Evolutionary conservation across 2,888 invertebrate genomes (phyloP).

Genomic region (Acanthosepion lycidas): DNA sequence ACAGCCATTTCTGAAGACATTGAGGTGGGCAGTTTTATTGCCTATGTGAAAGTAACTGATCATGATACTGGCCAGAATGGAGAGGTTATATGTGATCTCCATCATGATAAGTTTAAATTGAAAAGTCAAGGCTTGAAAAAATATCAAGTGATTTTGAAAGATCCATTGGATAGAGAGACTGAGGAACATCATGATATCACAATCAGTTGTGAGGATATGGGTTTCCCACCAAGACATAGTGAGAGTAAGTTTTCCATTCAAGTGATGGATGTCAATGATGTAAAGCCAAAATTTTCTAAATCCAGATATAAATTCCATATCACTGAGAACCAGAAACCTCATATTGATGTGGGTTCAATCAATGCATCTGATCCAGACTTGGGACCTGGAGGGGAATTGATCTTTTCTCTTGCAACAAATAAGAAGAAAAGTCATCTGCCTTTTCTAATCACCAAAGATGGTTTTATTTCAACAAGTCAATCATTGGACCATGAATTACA

Average conservation of each 20-base stretch:
- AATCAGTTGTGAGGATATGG: conserved; percentile 33
- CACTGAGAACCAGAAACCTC: neutral
- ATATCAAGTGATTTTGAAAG: conserved; percentile 21
- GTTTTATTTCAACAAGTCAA: neutral
- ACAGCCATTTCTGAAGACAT: neutral
- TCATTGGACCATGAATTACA: conserved; percentile 33
- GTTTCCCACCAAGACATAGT: conserved; percentile 8
- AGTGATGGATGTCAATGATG: conserved; percentile 12
- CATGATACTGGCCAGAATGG: conserved; percentile 22
- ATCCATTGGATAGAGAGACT: neutral
- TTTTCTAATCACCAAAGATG: neutral
- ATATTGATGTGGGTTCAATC: neutral
- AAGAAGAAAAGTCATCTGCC: neutral
- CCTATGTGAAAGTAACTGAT: conserved; percentile 8
- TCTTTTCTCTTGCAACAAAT: neutral
- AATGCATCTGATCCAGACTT: conserved; percentile 22
- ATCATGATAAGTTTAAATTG: conserved; percentile 33
- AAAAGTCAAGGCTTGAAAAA: conserved; percentile 12
- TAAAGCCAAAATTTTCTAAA: neutral
- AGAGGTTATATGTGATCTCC: conserved; percentile 33
- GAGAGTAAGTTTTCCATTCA: conserved; percentile 9
- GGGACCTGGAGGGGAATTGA: neutral
- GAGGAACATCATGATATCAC: conserved; percentile 8
- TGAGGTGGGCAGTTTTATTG: conserved; percentile 14
- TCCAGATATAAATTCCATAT: neutral